These are phyloP conservation scores for Torymus texanus DNA, from an alignment of 2,888 invertebrate species.

Conservation along the genomic window DNA sequence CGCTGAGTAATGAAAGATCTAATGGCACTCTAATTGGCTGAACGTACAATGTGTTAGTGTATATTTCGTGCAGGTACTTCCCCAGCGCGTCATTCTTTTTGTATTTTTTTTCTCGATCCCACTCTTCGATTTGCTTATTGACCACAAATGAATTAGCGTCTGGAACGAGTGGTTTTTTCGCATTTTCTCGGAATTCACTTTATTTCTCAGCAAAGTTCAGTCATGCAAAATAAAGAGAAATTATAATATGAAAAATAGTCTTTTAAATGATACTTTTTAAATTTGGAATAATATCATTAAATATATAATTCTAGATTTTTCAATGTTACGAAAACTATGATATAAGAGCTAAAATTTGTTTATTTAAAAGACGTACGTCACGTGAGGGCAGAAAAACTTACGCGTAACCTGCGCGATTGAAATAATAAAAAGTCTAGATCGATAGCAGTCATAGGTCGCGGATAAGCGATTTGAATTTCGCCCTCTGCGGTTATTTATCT, in stretches of 20 bases:
- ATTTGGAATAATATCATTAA: no score
- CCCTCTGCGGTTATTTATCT: neutral
- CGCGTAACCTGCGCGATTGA: neutral
- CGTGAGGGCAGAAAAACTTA: neutral
- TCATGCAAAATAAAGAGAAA: no score
- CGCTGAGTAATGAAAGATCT: neutral
- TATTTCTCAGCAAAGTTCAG: neutral
- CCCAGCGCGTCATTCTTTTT: constrained; percentile 26
- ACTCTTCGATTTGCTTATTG: constrained; percentile 4
- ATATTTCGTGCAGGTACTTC: constrained; percentile 7
- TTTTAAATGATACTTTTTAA: no score
- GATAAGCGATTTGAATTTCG: neutral
- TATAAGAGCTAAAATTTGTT: no score
- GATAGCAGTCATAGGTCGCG: constrained; percentile 3
- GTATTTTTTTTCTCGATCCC: no score
- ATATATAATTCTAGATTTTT: no score
- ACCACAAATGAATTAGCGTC: neutral
- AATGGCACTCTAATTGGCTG: constrained; percentile 2
- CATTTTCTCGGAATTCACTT: neutral
- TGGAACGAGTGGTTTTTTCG: neutral
- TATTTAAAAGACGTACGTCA: no score
- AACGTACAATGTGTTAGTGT: neutral
- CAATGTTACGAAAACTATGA: no score
- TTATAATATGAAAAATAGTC: no score
- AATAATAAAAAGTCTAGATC: neutral